Evolutionary conservation across 2,797 vertebrate species (phyloP), one percentile per base, ranked within the genome.

Genomic region (Pseudopleuronectes americanus): DNA sequence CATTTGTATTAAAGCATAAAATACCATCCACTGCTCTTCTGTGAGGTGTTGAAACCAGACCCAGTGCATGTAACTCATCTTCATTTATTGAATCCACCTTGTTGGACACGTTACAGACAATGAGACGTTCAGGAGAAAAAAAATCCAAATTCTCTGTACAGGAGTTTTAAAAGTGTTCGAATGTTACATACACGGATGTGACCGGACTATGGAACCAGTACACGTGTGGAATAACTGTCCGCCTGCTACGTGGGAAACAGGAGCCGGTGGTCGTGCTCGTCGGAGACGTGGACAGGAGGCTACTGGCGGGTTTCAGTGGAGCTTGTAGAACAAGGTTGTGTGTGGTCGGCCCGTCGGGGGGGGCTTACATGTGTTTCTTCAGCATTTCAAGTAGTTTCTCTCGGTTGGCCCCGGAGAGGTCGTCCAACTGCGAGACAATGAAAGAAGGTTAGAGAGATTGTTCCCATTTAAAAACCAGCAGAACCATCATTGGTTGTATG

Each of bases 1-100:
- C 89, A 71, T 94, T 95, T 95, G 91, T 94, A 95, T 92, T 95
- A 94, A 95, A 95, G 93, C 92, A 89, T 90, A 93, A 94, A 93
- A 93, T 85, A 73, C 86, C 81, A 81, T 70, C 47, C 14, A 56
- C 8, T 19, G 3, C 0, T 21, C 16, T 45, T 16, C 7, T 4
- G 43, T 17, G 14, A 19, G 43, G 43, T 45, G 43, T 45, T 19
- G 43, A 45, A 45, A 45, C 4, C 14, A 45, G 16, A 45, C 8
- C n/a, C 9, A 31, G 54, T 33, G n/a, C 4, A 10, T 19, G 8
- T 10, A 45, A 45, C 43, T 71, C 19, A 45, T 64, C 10, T 38
- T 67, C 3, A 47, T 90, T 92, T 87, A 91, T 86, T 91, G 28
- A 84, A 81, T 77, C 61, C 52, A 79, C 60, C 22, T 51, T 54